These are phyloP conservation scores for Microplitis deprimator DNA, from an alignment of 2,888 invertebrate genomes.

Conservation along the genomic window DNA sequence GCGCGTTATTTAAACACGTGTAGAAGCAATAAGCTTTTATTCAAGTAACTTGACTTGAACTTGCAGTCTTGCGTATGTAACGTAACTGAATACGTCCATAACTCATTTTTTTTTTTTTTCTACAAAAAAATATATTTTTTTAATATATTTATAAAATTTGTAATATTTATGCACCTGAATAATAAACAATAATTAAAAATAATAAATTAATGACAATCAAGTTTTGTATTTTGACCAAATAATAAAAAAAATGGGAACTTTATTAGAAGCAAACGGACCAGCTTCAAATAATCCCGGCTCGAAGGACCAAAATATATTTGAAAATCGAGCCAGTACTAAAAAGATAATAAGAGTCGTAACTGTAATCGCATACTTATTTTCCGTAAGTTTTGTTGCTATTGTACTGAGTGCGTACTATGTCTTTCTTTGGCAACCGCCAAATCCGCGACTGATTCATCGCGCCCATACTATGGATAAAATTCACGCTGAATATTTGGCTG, in stretches of 20 bases:
- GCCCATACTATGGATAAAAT: conserved; percentile 51
- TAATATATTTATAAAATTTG: conserved; percentile 12
- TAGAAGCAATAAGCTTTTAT: conserved; percentile 53
- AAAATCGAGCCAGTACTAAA: conserved; percentile 56
- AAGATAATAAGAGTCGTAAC: conserved; percentile 79
- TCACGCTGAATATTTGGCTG: conserved; percentile 50
- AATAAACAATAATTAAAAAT: not conserved
- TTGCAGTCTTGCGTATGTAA: conserved; percentile 55
- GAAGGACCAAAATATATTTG: conserved; percentile 59
- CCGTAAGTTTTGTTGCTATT: conserved; percentile 89
- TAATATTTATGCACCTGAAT: not conserved
- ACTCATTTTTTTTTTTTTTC: not conserved
- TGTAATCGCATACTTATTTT: conserved; percentile 85
- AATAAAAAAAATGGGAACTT: conserved; percentile 38
- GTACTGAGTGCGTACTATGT: conserved; percentile 86
- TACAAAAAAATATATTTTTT: conserved; percentile 8
- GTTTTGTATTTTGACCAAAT: conserved; percentile 10
- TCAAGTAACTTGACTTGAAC: not conserved
- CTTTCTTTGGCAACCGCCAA: conserved; percentile 84
- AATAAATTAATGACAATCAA: not conserved
- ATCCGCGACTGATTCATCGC: conserved; percentile 67
- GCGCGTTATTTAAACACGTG: conserved; percentile 62
- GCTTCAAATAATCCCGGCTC: conserved; percentile 21
- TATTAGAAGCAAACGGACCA: conserved; percentile 37
- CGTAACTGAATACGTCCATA: conserved; percentile 46